Evolutionary conservation across 1,140 invertebrate species (phyloP).

Genomic region (Acyrthosiphon pisum): DNA sequence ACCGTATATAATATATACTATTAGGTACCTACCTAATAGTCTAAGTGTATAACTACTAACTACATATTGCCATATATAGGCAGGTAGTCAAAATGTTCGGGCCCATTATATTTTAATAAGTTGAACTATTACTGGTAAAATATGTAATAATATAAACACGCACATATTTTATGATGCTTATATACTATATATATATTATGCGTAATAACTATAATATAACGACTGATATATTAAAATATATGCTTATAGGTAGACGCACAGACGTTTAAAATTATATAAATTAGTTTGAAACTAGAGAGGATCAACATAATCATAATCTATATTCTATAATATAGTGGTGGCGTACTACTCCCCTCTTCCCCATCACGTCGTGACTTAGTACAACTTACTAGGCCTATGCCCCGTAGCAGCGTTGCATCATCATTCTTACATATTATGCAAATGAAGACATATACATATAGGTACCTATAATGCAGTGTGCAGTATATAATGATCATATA

Average conservation of each 20-base stretch:
- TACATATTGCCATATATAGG: not conserved
- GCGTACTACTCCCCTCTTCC: not conserved
- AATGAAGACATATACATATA: not conserved
- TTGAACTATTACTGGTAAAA: not conserved
- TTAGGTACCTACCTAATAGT: too few species aligned
- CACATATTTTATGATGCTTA: not conserved
- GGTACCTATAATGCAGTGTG: not conserved
- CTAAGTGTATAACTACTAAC: too few species aligned
- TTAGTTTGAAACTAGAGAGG: not conserved
- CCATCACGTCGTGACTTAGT: not conserved
- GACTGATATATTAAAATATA: constrained; percentile 11
- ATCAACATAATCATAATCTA: not conserved
- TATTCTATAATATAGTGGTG: not conserved
- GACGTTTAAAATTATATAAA: not conserved
- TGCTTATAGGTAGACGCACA: not conserved
- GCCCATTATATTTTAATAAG: not conserved
- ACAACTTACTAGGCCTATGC: not conserved
- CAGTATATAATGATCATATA: not conserved
- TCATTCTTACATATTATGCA: not conserved
- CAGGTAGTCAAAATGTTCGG: not conserved
- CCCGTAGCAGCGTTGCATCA: not conserved
- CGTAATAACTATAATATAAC: not conserved
- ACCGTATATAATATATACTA: too few species aligned
- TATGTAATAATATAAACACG: not conserved
- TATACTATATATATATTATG: not conserved